phyloP scores from a whole-genome alignment of 1,140 invertebrate genomes.

The Reticulitermes speratus region DNA sequence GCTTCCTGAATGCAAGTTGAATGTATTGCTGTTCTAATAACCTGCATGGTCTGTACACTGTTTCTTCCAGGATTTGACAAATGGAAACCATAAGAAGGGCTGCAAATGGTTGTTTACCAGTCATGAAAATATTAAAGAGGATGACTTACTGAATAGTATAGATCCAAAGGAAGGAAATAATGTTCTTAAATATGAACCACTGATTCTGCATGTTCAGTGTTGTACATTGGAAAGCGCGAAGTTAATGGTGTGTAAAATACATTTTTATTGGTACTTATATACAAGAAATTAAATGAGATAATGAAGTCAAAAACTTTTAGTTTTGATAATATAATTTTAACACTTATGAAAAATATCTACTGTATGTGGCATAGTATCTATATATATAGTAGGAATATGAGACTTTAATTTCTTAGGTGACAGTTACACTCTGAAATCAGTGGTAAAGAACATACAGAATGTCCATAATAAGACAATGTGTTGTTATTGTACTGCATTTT shows the following conservation, averaged over 20 bases:
- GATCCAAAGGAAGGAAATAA: constrained; percentile 36
- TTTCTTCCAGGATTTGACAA: constrained; percentile 30
- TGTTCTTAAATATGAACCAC: constrained; percentile 56
- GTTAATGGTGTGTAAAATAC: constrained; percentile 35
- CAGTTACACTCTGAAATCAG: not conserved
- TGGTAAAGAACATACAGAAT: not conserved
- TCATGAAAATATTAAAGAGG: constrained; percentile 44
- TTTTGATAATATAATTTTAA: not conserved
- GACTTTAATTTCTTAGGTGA: not conserved
- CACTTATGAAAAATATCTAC: not conserved
- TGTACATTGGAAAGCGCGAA: constrained; percentile 47
- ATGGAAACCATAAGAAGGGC: constrained; percentile 47
- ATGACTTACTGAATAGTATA: constrained; percentile 41
- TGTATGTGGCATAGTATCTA: not conserved
- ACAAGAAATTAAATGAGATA: not conserved
- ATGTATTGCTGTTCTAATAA: no score
- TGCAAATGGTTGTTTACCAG: constrained; percentile 51
- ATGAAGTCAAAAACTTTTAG: not conserved
- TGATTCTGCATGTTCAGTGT: constrained; percentile 56
- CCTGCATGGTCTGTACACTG: no score
- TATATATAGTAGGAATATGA: not conserved
- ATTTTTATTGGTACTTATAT: not conserved
- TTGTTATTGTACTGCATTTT: no score
- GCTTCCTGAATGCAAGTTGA: no score
- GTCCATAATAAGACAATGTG: not conserved